Conservation (phyloP, 2,797 vertebrate species). For the Artibeus jamaicensis region DNA sequence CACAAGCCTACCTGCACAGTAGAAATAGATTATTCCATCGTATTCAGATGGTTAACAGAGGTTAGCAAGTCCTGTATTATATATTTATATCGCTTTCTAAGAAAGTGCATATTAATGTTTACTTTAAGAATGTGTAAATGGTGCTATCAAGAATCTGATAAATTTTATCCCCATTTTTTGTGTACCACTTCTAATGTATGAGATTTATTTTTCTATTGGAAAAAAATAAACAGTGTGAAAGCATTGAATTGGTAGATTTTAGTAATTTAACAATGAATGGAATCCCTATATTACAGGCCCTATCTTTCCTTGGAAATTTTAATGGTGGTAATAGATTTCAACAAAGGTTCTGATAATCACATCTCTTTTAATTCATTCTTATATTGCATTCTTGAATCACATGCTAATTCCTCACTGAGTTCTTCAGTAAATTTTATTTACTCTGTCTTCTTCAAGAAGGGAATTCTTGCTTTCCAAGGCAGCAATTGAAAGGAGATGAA, state of each 20-base stretch:
- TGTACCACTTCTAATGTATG: slow-evolving; percentile 93
- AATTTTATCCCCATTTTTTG: slow-evolving; percentile 91
- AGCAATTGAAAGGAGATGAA: slow-evolving; percentile 77
- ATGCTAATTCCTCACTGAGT: slow-evolving; percentile 73
- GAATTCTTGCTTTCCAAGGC: slow-evolving; percentile 76
- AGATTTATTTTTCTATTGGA: slow-evolving; percentile 93
- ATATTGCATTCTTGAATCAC: slow-evolving; percentile 71
- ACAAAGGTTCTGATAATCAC: slow-evolving; percentile 77
- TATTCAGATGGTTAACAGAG: slow-evolving; percentile 91
- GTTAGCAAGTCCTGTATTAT: slow-evolving; percentile 89
- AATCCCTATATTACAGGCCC: slow-evolving; percentile 84
- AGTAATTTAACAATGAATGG: slow-evolving; percentile 90
- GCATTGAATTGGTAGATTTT: slow-evolving; percentile 92
- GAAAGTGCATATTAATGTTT: slow-evolving; percentile 94
- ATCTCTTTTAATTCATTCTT: slow-evolving; percentile 77
- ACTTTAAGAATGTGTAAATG: slow-evolving; percentile 93
- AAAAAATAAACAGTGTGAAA: slow-evolving; percentile 92
- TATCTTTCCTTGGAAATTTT: slow-evolving; percentile 79
- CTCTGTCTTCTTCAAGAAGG: slow-evolving; percentile 67
- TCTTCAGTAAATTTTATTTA: slow-evolving; percentile 74
- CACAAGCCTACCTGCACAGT: slow-evolving; percentile 89
- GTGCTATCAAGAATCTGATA: slow-evolving; percentile 91
- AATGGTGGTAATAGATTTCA: slow-evolving; percentile 83
- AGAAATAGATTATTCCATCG: slow-evolving; percentile 89
- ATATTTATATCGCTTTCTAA: slow-evolving; percentile 93